Evolutionary conservation across 2,888 invertebrate genomes (phyloP).

Genomic region (Sinopyrophorus schimmeli): DNA sequence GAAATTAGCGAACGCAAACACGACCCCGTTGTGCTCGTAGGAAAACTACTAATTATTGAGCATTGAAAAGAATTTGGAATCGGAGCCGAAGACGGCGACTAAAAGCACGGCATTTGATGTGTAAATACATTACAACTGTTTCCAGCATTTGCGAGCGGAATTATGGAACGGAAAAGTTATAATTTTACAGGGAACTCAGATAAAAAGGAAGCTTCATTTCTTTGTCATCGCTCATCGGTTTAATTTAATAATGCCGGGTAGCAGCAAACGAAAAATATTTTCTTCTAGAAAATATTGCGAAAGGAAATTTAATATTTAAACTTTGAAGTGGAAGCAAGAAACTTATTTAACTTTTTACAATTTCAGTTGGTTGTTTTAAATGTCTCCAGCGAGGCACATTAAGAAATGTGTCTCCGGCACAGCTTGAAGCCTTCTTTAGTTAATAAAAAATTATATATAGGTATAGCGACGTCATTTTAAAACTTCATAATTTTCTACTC

Average conservation of each 20-base stretch:
- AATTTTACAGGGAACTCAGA: conserved; percentile 12
- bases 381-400: conserved; percentile 32
- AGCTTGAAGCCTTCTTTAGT: conserved; percentile 15
- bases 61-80: not conserved
- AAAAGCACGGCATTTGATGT: not conserved
- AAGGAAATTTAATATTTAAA: conserved; percentile 31
- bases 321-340: conserved; percentile 26
- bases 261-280: conserved; percentile 23
- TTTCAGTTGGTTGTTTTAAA: conserved; percentile 32
- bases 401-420: conserved; percentile 24
- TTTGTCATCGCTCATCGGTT: conserved; percentile 26
- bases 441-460: conserved; percentile 30
- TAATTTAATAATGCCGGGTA: conserved; percentile 25
- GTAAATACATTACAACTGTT: conserved; percentile 2
- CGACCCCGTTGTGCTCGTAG: too few species aligned
- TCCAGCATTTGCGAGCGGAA: conserved; percentile 1
- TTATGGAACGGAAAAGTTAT: conserved; percentile 15
- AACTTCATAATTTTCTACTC: too few species aligned
- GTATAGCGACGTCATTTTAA: too few species aligned
- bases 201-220: conserved; percentile 20
- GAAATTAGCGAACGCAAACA: too few species aligned
- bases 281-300: conserved; percentile 23
- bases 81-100: not conserved
- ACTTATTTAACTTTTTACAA: conserved; percentile 34
- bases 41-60: too few species aligned